These are phyloP conservation scores for Enteromius argenteus DNA, from an alignment of 2,797 vertebrate species.

Conservation along the genomic window DNA sequence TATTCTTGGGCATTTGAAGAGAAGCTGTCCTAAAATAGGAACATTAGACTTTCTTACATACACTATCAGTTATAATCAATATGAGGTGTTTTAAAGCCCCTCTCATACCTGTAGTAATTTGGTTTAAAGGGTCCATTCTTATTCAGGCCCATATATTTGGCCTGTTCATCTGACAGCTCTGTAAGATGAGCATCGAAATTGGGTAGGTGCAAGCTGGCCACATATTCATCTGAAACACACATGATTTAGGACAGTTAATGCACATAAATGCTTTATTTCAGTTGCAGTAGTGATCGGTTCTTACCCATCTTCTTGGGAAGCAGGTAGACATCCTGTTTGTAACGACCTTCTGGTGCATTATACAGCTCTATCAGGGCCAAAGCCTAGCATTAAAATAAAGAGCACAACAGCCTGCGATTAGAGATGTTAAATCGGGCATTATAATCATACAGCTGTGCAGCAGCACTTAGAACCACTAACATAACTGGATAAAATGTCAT, in stretches of 20 bases:
- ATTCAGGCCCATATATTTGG: slow-evolving; percentile 89
- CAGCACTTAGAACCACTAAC: slow-evolving; percentile 4
- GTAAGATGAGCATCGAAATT: slow-evolving; percentile 91
- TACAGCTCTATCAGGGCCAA: slow-evolving; percentile 96
- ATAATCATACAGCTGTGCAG: slow-evolving; percentile 15
- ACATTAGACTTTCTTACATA: background rate
- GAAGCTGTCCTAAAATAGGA: background rate
- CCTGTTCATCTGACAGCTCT: slow-evolving; percentile 87
- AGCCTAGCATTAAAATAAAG: slow-evolving; percentile 76
- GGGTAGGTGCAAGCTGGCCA: slow-evolving; percentile 94
- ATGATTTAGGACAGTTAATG: background rate
- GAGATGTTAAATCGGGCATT: slow-evolving; percentile 1
- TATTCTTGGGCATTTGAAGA: background rate
- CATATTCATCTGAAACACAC: slow-evolving; percentile 88
- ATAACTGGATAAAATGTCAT: slow-evolving; percentile 17
- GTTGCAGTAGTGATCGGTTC: background rate
- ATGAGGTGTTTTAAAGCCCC: background rate
- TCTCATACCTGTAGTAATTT: slow-evolving; percentile 87
- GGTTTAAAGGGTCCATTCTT: slow-evolving; percentile 91
- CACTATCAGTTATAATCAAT: background rate
- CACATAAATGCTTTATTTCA: background rate
- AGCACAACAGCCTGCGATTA: slow-evolving; percentile 40
- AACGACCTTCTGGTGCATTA: slow-evolving; percentile 95
- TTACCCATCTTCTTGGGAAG: slow-evolving; percentile 99
- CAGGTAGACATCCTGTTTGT: slow-evolving; percentile 97